Conservation (phyloP, 2,888 invertebrate genomes). For the Erpobdella octoculata region DNA sequence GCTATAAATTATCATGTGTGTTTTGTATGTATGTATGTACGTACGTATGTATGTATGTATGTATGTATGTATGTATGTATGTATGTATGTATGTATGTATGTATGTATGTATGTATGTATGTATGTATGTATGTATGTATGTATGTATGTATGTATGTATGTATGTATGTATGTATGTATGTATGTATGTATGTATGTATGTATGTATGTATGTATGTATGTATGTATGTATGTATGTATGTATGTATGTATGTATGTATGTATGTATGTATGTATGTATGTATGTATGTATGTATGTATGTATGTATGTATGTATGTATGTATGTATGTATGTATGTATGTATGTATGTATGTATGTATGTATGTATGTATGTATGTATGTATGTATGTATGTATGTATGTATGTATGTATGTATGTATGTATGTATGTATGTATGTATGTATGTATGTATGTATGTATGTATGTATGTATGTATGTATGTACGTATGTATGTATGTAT, state of each 20-base stretch:
- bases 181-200: conserved; percentile 1
- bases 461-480: conserved; percentile 16
- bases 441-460: conserved; percentile 1
- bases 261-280: too few species aligned
- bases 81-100: background rate
- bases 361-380: background rate
- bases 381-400: background rate
- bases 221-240: background rate
- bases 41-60: too few species aligned
- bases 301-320: background rate
- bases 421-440: background rate
- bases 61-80: background rate
- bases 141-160: conserved; percentile 18
- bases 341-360: background rate
- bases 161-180: background rate
- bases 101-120: background rate
- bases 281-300: conserved; percentile 1
- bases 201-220: conserved; percentile 1
- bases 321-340: background rate
- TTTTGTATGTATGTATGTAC: background rate
- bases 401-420: background rate
- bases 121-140: conserved; percentile 9
- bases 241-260: conserved; percentile 1
- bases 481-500: conserved; percentile 14
- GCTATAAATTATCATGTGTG: background rate